These are phyloP conservation scores for Astropecten irregularis DNA, from an alignment of 53 echinoderm and acorn worm species.

Conservation along the genomic window DNA sequence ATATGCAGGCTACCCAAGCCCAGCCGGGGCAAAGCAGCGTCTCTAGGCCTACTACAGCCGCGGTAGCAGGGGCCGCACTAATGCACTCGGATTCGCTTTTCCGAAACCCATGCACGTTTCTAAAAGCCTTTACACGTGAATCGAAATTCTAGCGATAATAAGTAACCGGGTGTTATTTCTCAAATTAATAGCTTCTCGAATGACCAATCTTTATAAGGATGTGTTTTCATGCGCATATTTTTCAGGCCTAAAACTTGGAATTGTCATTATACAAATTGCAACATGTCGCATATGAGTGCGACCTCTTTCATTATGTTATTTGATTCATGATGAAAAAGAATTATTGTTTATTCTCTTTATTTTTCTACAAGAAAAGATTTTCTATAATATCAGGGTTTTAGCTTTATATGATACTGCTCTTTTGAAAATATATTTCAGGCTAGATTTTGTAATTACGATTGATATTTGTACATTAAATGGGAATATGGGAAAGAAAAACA, in stretches of 20 bases:
- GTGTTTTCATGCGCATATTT: constrained; percentile 46
- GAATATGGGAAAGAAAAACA: no score
- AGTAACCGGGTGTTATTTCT: constrained; percentile 59
- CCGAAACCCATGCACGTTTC: constrained; percentile 50
- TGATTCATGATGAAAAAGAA: not conserved
- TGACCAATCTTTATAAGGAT: constrained; percentile 27
- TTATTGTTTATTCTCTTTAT: not conserved
- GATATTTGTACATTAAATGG: no score
- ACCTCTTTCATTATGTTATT: no score
- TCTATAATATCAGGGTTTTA: no score
- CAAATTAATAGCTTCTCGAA: constrained; percentile 56
- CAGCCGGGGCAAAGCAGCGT: constrained; percentile 3
- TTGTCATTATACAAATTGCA: constrained; percentile 4
- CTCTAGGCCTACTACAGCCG: not conserved
- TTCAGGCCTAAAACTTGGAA: not conserved
- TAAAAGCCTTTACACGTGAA: constrained; percentile 47
- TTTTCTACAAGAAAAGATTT: no score
- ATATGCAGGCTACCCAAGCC: not conserved
- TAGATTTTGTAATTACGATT: no score
- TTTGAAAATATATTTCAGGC: no score
- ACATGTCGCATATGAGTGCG: not conserved
- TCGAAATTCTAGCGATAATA: constrained; percentile 53
- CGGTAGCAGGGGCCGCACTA: constrained; percentile 43
- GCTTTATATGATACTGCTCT: no score
- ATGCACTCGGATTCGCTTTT: constrained; percentile 55